Conservation (phyloP, 2,113 vertebrate species). For the Pagrus major region DNA sequence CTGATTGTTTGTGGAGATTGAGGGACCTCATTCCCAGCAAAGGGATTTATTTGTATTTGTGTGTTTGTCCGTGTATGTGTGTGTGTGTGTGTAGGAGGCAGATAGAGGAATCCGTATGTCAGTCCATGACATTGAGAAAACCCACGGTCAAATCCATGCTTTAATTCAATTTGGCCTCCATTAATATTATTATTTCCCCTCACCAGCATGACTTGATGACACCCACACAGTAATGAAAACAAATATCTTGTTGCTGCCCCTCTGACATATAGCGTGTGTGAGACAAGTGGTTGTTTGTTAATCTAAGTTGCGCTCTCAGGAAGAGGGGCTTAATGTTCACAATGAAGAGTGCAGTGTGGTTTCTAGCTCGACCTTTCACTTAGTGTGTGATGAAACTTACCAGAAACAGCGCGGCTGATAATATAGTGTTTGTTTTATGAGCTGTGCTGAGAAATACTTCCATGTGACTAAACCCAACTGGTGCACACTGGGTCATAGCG, state of each 20-base stretch:
- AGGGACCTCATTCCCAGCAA: slow-evolving; percentile 80
- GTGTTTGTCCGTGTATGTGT: slow-evolving; percentile 33
- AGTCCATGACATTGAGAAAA: slow-evolving; percentile 80
- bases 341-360: slow-evolving; percentile 21
- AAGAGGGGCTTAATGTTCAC: slow-evolving; percentile 44
- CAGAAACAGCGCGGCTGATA: slow-evolving; percentile 36
- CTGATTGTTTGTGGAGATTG: slow-evolving; percentile 84
- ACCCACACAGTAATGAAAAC: slow-evolving; percentile 72
- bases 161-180: slow-evolving; percentile 81
- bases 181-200: slow-evolving; percentile 78
- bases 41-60: slow-evolving; percentile 74
- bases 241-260: slow-evolving; percentile 57
- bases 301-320: slow-evolving; percentile 49
- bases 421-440: slow-evolving; percentile 47
- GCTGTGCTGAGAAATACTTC: slow-evolving; percentile 29
- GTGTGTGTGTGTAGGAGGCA: slow-evolving; percentile 52
- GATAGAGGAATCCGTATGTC: slow-evolving; percentile 73
- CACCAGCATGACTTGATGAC: slow-evolving; percentile 67
- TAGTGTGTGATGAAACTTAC: slow-evolving; percentile 25
- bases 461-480: slow-evolving; percentile 33
- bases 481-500: slow-evolving; percentile 28
- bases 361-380: slow-evolving; percentile 51
- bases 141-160: slow-evolving; percentile 76
- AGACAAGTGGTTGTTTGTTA: slow-evolving; percentile 53
- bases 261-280: slow-evolving; percentile 39